Conservation (phyloP, 2,113 vertebrate species). For the Cynopterus brachyotis region DNA sequence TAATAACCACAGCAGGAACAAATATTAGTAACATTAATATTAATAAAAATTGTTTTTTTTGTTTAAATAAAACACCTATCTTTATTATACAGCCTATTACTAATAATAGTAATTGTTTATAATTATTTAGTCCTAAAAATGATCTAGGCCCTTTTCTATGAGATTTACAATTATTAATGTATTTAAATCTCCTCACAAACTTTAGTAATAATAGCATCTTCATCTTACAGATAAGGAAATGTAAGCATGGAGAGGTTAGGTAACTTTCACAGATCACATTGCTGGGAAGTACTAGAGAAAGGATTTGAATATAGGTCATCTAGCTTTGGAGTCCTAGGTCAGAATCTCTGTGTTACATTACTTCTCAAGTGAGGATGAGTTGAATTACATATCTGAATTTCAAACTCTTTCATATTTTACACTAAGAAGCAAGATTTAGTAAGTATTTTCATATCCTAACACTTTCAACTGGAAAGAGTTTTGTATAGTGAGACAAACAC, state of each 20-base stretch:
- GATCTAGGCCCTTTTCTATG: neutral
- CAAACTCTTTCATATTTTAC: neutral
- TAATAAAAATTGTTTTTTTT: neutral
- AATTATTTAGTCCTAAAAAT: slow-evolving; percentile 27
- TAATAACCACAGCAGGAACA: neutral
- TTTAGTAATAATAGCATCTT: neutral
- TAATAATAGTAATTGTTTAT: neutral
- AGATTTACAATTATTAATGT: neutral
- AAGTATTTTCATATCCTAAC: neutral
- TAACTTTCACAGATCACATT: neutral
- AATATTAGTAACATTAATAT: neutral
- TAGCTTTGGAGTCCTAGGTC: neutral
- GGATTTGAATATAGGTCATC: neutral
- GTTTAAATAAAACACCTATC: neutral
- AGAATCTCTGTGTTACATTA: neutral
- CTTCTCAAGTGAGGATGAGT: neutral
- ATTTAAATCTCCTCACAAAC: neutral
- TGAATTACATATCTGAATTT: neutral
- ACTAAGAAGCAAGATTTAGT: neutral
- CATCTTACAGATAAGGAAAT: slow-evolving; percentile 14
- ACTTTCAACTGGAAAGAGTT: neutral
- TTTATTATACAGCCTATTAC: neutral
- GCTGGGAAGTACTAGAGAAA: neutral
- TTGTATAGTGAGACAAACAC: neutral
- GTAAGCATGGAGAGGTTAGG: neutral